Percentiles rank a stretch among this genome's conserved stretches.
These are phyloP conservation scores for Lutjanus argentimaculatus DNA, from an alignment of 2,797 vertebrate species.

Conservation along the genomic window DNA sequence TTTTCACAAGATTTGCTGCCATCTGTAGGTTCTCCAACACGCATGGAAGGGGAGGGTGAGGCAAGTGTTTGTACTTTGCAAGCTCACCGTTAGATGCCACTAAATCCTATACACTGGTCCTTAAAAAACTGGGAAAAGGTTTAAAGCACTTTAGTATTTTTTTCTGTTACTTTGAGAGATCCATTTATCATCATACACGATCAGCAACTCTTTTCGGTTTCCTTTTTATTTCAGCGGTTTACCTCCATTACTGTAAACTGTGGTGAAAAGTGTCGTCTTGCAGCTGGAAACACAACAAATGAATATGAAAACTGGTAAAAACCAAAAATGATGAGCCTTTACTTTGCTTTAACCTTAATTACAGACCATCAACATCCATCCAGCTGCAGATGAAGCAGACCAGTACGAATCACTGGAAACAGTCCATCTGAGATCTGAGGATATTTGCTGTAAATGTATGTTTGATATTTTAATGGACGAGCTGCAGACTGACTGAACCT, in stretches of 20 bases:
- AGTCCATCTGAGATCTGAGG: not conserved
- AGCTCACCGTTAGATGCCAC: too few species aligned
- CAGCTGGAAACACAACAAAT: constrained; percentile 32
- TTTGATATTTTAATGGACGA: not conserved
- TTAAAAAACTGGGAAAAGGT: too few species aligned
- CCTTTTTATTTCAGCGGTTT: not conserved
- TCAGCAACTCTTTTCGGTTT: not conserved
- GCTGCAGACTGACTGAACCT: not conserved
- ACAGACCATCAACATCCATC: not conserved
- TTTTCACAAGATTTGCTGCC: too few species aligned
- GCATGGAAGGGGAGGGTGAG: too few species aligned
- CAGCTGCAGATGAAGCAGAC: constrained; percentile 30
- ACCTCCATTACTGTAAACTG: not conserved
- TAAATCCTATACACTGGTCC: too few species aligned
- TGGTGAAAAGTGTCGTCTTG: not conserved
- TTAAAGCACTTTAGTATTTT: too few species aligned
- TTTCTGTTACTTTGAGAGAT: not conserved
- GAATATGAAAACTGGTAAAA: constrained; percentile 10
- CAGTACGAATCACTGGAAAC: not conserved
- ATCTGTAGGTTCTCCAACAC: too few species aligned
- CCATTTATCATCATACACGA: not conserved
- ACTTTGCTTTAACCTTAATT: constrained; percentile 21
- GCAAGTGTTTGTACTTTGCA: too few species aligned
- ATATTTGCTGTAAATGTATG: not conserved
- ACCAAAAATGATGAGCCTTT: constrained; percentile 1